These are phyloP conservation scores for Eriosoma lanigerum DNA, from an alignment of 1,140 invertebrate genomes.

Conservation along the genomic window DNA sequence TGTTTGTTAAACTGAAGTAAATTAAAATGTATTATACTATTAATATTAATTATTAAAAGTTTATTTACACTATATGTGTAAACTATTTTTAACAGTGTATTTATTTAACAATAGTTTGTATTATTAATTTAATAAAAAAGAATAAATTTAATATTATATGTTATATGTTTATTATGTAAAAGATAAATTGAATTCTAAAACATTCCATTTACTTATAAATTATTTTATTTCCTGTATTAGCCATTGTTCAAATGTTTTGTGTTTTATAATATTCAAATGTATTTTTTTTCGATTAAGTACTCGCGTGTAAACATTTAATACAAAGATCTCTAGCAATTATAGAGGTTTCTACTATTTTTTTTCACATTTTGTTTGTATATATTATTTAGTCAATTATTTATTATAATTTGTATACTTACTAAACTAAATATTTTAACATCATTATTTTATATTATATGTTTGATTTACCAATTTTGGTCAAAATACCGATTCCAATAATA, in stretches of 20 bases:
- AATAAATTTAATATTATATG: background rate
- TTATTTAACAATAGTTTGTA: too few relatives aligned
- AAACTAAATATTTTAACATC: slow-evolving; percentile 1
- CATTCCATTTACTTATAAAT: slow-evolving; percentile 15
- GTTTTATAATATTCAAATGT: background rate
- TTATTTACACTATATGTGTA: background rate
- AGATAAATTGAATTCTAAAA: background rate
- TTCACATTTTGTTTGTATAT: slow-evolving; percentile 34
- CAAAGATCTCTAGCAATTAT: slow-evolving; percentile 20
- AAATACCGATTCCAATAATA: slow-evolving; percentile 6
- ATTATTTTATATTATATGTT: background rate
- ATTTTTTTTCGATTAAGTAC: background rate
- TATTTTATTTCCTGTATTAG: background rate
- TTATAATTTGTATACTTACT: slow-evolving; percentile 31
- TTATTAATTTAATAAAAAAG: background rate
- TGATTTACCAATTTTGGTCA: background rate
- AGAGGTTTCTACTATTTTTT: background rate
- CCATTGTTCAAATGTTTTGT: background rate
- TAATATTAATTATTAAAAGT: background rate
- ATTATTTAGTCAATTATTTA: slow-evolving; percentile 50
- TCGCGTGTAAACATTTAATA: background rate
- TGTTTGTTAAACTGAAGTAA: background rate
- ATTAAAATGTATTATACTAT: background rate
- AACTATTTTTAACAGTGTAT: background rate
- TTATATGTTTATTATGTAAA: background rate